Evolutionary conservation across 2,113 vertebrate genomes (phyloP), one percentile per base, ranked within the genome.

Genomic region (Halichoerus grypus): DNA sequence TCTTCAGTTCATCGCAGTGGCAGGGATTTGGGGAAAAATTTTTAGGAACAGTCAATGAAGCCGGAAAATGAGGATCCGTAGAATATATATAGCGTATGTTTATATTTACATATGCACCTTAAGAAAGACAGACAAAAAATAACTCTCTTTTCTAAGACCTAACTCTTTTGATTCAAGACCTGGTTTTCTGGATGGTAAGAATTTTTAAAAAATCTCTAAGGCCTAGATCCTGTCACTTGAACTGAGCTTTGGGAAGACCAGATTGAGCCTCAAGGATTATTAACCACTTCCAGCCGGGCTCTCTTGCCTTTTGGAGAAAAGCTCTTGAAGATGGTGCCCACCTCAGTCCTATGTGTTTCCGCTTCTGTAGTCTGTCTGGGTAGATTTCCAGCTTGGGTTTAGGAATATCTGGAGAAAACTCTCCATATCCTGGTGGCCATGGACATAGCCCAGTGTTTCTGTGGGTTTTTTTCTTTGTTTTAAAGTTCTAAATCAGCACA

Each of bases 291-390:
- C 51, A 33, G 69, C 59, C 65, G 92, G 53, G 69, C 14, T 93
- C 8, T 18, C 16, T 81, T 86, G 81, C 39, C 57, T 96, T 91
- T 46, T 88, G 77, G 93, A 61, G 72, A 77, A 77, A 76, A 97
- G 21, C 79, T 81, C 13, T 53, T 42, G 22, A 53, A 46, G 36
- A 39, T 67, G n/a, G 5, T 19, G 13, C n/a, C 55, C 36, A 2
- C 69, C 39, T 91, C 49, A 88, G 5, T 18, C 80, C 26, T 63
- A 8, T 28, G 4, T 46, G 4, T 55, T 76, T 88, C 55, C 51
- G 10, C 53, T 12, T 94, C 69, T 59, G 0, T 49, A 59, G 19
- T 31, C 36, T 74, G 1, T 31, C 3, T 88, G 31, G 16, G 28
- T 55, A 12, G 49, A 61, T 74, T 31, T 76, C 11, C 19, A 46